These are phyloP conservation scores for Drosophila setifemur DNA, from an alignment of 1,140 invertebrate genomes.

Conservation along the genomic window DNA sequence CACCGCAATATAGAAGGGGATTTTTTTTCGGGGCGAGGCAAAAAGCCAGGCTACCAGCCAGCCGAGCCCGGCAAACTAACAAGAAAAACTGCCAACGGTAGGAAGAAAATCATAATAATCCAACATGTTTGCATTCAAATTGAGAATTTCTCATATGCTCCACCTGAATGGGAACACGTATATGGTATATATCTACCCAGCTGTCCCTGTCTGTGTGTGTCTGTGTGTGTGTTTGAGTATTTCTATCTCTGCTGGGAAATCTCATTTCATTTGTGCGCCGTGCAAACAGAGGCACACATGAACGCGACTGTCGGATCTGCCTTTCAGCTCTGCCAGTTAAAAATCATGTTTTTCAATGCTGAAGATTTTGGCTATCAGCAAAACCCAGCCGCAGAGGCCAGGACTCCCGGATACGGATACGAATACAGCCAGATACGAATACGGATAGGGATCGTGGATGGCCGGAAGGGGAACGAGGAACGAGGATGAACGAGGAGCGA, in stretches of 20 bases:
- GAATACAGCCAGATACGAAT: neutral
- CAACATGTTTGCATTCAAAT: constrained; percentile 79
- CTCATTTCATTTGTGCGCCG: constrained; percentile 72
- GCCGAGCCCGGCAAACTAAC: constrained; percentile 24
- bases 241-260: constrained; percentile 65
- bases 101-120: constrained; percentile 77
- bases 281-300: constrained; percentile 30
- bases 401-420: neutral
- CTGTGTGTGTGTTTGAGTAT: constrained; percentile 11
- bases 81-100: constrained; percentile 65
- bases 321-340: constrained; percentile 71
- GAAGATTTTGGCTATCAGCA: constrained; percentile 64
- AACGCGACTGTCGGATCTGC: constrained; percentile 28
- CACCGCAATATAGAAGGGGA: constrained; percentile 17
- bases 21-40: neutral
- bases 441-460: constrained; percentile 4
- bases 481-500: too few species aligned
- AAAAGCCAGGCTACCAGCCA: neutral
- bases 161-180: constrained; percentile 33
- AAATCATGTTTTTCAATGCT: constrained; percentile 75
- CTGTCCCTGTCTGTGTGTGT: constrained; percentile 1
- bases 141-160: constrained; percentile 66
- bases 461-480: neutral
- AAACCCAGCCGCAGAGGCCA: constrained; percentile 17
- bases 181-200: neutral